phyloP scores from a whole-genome alignment of 2,113 vertebrate species.

The Pseudorasbora parva region DNA sequence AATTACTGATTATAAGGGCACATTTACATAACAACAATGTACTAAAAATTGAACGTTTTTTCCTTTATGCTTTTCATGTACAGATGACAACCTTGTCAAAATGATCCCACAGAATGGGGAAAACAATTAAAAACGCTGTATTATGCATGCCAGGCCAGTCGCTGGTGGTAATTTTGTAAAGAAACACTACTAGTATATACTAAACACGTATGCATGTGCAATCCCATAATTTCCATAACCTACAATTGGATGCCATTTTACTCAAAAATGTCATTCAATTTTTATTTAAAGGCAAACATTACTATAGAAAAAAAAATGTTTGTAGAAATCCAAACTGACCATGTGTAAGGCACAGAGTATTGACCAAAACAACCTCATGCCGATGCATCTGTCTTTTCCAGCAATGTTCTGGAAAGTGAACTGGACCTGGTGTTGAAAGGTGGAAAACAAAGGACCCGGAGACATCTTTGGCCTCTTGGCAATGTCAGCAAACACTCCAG shows the following conservation, averaged over 20 bases:
- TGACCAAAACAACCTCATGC: slow-evolving; percentile 1
- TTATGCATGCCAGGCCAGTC: too few relatives aligned
- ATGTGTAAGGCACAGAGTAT: neutral
- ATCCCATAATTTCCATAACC: too few relatives aligned
- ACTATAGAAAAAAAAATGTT: neutral
- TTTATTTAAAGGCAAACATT: neutral
- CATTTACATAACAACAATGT: too few relatives aligned
- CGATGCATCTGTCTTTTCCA: slow-evolving; percentile 12
- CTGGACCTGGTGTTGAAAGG: slow-evolving; percentile 42
- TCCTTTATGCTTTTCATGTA: too few relatives aligned
- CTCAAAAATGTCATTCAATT: neutral
- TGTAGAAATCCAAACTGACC: neutral
- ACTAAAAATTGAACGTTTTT: too few relatives aligned
- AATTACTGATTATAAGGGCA: too few relatives aligned
- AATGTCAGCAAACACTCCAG: slow-evolving; percentile 52
- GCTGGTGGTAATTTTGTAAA: too few relatives aligned
- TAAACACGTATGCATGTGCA: too few relatives aligned
- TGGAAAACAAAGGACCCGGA: slow-evolving; percentile 28
- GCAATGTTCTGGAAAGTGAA: slow-evolving; percentile 41
- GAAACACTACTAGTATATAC: too few relatives aligned
- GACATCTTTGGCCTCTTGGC: slow-evolving; percentile 52
- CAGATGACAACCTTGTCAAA: too few relatives aligned
- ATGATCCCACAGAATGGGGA: too few relatives aligned
- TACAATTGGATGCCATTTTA: neutral
- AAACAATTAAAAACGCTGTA: too few relatives aligned